phyloP scores from a whole-genome alignment of 2,888 invertebrate species.

The Entomobrya multifasciata region DNA sequence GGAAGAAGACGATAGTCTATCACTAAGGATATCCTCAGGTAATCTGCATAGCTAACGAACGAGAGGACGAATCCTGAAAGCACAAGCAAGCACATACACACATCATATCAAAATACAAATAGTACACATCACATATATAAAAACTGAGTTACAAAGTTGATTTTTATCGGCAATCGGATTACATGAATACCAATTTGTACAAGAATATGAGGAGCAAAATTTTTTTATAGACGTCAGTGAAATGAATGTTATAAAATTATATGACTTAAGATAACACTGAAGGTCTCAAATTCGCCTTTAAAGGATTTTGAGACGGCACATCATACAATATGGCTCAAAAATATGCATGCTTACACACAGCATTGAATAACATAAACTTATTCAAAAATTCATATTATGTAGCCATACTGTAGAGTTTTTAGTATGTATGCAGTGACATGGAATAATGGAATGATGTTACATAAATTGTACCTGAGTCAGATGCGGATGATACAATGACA shows the following conservation, averaged over 20 bases:
- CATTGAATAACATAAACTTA: not conserved
- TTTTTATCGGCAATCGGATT: conserved; percentile 64
- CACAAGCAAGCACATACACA: conserved; percentile 11
- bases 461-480: conserved; percentile 65
- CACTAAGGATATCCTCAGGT: conserved; percentile 72
- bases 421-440: not conserved
- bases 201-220: conserved; percentile 9
- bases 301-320: not conserved
- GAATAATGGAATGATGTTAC: conserved; percentile 6
- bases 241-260: conserved; percentile 17
- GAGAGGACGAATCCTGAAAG: conserved; percentile 73
- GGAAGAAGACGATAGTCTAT: conserved; percentile 74
- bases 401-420: not conserved
- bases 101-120: not conserved
- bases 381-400: not conserved
- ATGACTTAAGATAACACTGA: not conserved
- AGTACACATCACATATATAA: not conserved
- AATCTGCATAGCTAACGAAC: conserved; percentile 74
- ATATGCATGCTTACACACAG: not conserved
- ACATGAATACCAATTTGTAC: conserved; percentile 51
- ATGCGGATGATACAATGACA: conserved; percentile 69
- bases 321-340: not conserved
- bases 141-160: conserved; percentile 42
- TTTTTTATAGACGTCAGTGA: not conserved
- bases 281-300: conserved; percentile 26